phyloP scores from a whole-genome alignment of 2,113 vertebrate species.

The Tragulus kanchil region DNA sequence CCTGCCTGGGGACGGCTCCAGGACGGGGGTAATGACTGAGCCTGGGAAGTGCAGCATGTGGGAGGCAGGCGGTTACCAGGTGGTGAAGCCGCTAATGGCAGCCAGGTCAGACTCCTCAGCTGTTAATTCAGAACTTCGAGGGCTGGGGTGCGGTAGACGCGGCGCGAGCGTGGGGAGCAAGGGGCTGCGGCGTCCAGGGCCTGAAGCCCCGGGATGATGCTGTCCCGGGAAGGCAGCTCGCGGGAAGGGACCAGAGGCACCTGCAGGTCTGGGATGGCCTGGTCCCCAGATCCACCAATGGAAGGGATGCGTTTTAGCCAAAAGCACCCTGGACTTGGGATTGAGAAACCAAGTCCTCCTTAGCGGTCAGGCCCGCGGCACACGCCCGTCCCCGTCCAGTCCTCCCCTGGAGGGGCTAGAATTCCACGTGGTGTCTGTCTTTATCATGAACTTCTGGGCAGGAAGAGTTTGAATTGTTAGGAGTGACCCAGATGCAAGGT shows the following conservation, averaged over 20 bases:
- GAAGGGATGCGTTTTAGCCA: background rate
- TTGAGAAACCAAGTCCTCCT: background rate
- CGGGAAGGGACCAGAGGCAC: background rate
- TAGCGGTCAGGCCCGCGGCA: fast-evolving
- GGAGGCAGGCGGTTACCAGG: slow-evolving; percentile 91
- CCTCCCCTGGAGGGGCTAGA: no score
- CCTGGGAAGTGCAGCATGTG: slow-evolving; percentile 95
- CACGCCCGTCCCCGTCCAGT: no score
- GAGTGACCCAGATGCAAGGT: fast-evolving
- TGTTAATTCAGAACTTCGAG: slow-evolving; percentile 87
- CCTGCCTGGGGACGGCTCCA: slow-evolving; percentile 98
- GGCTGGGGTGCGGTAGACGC: slow-evolving; percentile 72
- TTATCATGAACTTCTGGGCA: fast-evolving
- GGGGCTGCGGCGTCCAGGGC: slow-evolving; percentile 80
- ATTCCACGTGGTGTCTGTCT: background rate
- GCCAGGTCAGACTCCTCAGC: slow-evolving; percentile 90
- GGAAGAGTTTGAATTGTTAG: background rate
- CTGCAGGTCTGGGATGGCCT: fast-evolving
- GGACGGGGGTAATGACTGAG: slow-evolving; percentile 95
- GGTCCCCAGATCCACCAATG: fast-evolving
- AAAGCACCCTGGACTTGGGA: background rate
- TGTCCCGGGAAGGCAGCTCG: fast-evolving
- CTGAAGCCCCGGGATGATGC: slow-evolving; percentile 68
- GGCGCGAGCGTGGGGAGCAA: slow-evolving; percentile 82
- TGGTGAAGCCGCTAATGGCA: slow-evolving; percentile 92